Conservation (phyloP, 2,113 vertebrate species). For the Dryoscopus gambensis region DNA sequence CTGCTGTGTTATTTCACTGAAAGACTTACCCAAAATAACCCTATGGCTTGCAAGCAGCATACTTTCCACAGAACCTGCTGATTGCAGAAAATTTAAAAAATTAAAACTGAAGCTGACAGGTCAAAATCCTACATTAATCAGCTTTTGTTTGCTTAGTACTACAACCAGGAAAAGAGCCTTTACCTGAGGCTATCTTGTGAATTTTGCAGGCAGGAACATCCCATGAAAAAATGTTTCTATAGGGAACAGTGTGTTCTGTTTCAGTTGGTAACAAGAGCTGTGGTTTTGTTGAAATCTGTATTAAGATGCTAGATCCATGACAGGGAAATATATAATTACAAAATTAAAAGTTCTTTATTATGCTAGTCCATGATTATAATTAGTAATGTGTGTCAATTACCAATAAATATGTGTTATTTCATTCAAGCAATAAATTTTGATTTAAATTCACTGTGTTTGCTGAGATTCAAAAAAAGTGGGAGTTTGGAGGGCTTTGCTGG, state of each 20-base stretch:
- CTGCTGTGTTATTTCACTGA: background rate
- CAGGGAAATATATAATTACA: background rate
- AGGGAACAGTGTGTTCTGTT: background rate
- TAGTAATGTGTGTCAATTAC: background rate
- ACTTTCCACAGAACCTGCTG: background rate
- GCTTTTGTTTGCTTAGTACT: background rate
- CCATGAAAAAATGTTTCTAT: background rate
- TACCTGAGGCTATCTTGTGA: background rate
- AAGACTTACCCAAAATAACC: background rate
- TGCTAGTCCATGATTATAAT: background rate
- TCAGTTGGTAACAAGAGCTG: background rate
- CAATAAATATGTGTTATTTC: background rate
- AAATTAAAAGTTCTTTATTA: background rate
- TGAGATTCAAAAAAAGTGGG: background rate
- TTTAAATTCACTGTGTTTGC: background rate
- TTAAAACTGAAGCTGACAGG: background rate
- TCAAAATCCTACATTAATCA: background rate
- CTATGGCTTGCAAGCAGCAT: background rate
- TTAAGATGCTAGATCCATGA: background rate
- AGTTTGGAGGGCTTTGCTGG: background rate
- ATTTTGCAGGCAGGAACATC: background rate
- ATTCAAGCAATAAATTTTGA: background rate
- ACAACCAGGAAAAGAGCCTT: background rate
- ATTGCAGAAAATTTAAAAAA: background rate
- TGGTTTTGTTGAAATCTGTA: background rate